A percentile compares a stretch with the other conserved stretches of the same genome.
Evolutionary conservation across 2,888 invertebrate genomes (phyloP).

Genomic region (Deilephila porcellus): DNA sequence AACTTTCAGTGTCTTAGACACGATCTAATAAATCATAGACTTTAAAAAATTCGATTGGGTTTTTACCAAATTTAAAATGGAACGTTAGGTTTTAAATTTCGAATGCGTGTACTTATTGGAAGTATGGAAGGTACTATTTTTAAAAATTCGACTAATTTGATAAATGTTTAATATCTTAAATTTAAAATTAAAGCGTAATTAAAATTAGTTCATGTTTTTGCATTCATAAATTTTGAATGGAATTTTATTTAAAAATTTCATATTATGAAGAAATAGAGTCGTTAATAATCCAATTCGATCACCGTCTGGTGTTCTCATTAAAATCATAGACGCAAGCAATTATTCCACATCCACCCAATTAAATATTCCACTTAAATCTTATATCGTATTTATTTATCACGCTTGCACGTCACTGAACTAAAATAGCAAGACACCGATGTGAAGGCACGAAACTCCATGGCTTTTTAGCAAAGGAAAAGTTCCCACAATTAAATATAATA

Average conservation of each 20-base stretch:
- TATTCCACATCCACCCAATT: constrained; percentile 3
- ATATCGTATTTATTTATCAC: not conserved
- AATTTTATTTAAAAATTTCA: not conserved
- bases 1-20: constrained; percentile 6
- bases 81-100: not conserved
- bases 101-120: not conserved
- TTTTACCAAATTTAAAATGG: not conserved
- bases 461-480: constrained; percentile 18
- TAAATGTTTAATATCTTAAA: not conserved
- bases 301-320: not conserved
- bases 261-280: not conserved
- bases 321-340: not conserved
- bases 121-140: not conserved
- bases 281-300: not conserved
- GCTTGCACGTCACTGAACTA: constrained; percentile 22
- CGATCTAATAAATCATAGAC: constrained; percentile 9
- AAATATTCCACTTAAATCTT: constrained; percentile 1
- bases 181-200: not conserved
- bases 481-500: constrained; percentile 29
- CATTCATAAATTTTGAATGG: not conserved
- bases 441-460: constrained; percentile 15
- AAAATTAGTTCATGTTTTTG: not conserved
- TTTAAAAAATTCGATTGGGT: not conserved
- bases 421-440: constrained; percentile 4
- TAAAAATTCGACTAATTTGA: not conserved